Base-by-base conservation (phyloP, 2,797 vertebrate genomes). In the Paguma larvata region DNA sequence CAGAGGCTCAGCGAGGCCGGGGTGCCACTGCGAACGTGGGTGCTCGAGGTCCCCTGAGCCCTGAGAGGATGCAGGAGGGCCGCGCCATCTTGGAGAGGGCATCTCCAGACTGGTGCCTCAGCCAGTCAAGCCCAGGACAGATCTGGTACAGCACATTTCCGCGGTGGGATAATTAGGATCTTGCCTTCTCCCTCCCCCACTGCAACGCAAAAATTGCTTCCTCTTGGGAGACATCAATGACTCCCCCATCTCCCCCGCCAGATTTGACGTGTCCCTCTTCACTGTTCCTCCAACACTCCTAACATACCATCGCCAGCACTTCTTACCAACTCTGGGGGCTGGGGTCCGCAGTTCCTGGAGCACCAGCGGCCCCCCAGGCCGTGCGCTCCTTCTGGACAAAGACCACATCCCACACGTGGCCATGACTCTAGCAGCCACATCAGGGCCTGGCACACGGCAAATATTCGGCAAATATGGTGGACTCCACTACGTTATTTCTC, bases 191-290 rank as follows among this genome's bases (percentile, higher is more conserved):
- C 96, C 68, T 95, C 95, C 97, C 96, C 90, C 73, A 94, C 41
- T 1, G 56, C 78, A 86, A 96, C 92, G 87, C 94, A 92, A 96
- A 97, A 96, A 94, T 12, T 91, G 77, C 92, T 96, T 96, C 92
- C 96, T 97, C 85, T 78, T 94, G 41, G 56, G 87, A 95, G 90
- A 87, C 79, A 5, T 75, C 87, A 44, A 16, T 32, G 90, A 53
- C 44, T 72, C 62, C 92, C 85, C 84, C 87, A 63, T 63, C 85
- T 93, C 88, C 93, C 89, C 59, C 21, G 34, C 27, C 75, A 80
- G 83, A 94, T 38, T 30, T 94, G 95, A 97, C 75, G 46, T 77
- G 83, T 67, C 82, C 95, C 87, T 62, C 68, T n/a, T 97, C 90
- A 88, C 85, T 94, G 82, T 95, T 97, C 90, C 85, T 62, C 92